phyloP scores from a whole-genome alignment of 1,140 invertebrate genomes.

The Macrobrachium rosenbergii region DNA sequence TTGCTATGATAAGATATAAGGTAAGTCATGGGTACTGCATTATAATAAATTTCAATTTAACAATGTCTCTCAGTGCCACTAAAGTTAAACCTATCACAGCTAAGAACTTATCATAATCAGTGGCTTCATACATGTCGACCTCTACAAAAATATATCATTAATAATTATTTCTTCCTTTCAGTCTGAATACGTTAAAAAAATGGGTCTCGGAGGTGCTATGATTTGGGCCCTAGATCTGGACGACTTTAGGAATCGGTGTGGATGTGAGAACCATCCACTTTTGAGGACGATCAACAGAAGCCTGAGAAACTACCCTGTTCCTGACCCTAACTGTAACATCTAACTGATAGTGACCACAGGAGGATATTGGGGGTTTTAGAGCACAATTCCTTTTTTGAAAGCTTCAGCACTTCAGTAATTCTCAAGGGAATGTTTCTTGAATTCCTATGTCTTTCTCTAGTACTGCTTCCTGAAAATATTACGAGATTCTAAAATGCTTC shows the following conservation, averaged over 20 bases:
- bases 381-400: neutral
- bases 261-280: constrained; percentile 79
- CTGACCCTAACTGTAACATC: constrained; percentile 62
- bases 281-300: constrained; percentile 84
- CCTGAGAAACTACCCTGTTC: constrained; percentile 75
- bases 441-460: too few relatives aligned
- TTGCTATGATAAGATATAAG: constrained; percentile 84
- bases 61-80: too few relatives aligned
- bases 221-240: constrained; percentile 92
- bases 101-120: too few relatives aligned
- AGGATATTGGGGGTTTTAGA: neutral
- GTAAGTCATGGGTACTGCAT: constrained; percentile 68
- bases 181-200: constrained; percentile 70
- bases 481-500: too few relatives aligned
- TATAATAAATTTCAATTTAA: too few relatives aligned
- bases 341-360: neutral
- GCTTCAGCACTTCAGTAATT: neutral
- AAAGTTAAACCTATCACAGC: too few relatives aligned
- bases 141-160: neutral
- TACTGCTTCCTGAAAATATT: too few relatives aligned
- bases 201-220: constrained; percentile 81
- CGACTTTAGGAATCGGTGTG: constrained; percentile 80
- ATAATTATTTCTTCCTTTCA: constrained; percentile 68
- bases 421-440: too few relatives aligned
- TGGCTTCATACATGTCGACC: too few relatives aligned